Evolutionary conservation across 2,888 invertebrate genomes (phyloP).

Genomic region (Ditula angustiorana): DNA sequence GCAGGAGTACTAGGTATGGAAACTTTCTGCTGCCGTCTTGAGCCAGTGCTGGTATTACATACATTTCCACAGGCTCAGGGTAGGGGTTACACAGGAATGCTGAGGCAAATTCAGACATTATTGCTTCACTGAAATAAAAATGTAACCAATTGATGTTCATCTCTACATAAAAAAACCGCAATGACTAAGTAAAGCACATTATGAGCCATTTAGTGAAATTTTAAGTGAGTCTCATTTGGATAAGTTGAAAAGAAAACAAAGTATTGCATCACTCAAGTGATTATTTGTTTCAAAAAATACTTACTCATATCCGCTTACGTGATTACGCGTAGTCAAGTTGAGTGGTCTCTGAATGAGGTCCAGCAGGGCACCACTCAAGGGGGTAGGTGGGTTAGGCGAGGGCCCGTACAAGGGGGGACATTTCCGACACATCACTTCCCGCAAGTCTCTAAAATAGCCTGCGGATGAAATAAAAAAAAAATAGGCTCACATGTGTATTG

Average conservation of each 20-base stretch:
- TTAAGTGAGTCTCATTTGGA: too few species aligned
- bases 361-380: conserved; percentile 89
- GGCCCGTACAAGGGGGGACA: conserved; percentile 89
- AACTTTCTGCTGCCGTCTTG: conserved; percentile 69
- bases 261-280: too few species aligned
- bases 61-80: conserved; percentile 88
- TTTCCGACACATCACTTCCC: conserved; percentile 88
- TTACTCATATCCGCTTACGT: conserved; percentile 79
- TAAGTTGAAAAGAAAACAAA: too few species aligned
- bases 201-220: too few species aligned
- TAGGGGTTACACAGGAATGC: conserved; percentile 89
- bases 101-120: conserved; percentile 86
- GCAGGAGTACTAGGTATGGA: conserved; percentile 81
- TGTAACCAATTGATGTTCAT: too few species aligned
- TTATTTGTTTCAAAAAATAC: too few species aligned
- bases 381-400: conserved; percentile 89
- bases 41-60: conserved; percentile 89
- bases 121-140: conserved; percentile 60
- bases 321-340: conserved; percentile 78
- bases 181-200: too few species aligned
- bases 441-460: conserved; percentile 91
- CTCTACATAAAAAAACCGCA: too few species aligned
- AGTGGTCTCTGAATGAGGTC: conserved; percentile 92
- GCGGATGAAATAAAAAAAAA: conserved; percentile 27
- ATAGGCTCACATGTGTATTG: too few species aligned